These are phyloP conservation scores for Struthio camelus DNA, from an alignment of 2,113 vertebrate species.

Conservation along the genomic window DNA sequence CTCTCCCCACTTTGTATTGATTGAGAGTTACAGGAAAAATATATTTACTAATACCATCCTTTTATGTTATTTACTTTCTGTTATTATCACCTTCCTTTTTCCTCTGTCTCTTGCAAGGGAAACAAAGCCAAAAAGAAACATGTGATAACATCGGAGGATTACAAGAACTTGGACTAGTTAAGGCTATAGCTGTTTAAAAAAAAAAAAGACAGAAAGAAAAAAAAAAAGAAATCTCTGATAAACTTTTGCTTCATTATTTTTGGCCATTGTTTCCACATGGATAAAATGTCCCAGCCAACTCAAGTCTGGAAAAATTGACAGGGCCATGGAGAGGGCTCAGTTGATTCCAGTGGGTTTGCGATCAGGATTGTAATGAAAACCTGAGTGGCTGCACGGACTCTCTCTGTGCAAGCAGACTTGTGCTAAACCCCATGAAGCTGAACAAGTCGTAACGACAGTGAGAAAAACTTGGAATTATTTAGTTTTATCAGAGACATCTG, in stretches of 20 bases:
- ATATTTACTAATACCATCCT: constrained; percentile 27
- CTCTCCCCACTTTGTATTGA: neutral
- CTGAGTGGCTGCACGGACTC: neutral
- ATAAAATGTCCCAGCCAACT: neutral
- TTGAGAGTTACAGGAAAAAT: constrained; percentile 17
- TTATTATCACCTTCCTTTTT: constrained; percentile 25
- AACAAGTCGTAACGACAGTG: neutral
- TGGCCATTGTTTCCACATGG: neutral
- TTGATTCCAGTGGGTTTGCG: neutral
- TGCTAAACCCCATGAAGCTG: neutral
- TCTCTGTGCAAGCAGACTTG: neutral
- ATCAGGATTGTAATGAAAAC: neutral
- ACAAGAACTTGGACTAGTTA: neutral
- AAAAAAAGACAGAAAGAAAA: neutral
- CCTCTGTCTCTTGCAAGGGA: constrained; percentile 15
- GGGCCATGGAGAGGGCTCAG: neutral
- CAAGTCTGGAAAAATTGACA: neutral
- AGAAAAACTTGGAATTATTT: neutral
- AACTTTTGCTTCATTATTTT: neutral
- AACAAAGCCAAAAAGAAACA: neutral
- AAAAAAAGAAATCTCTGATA: neutral
- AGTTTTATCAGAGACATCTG: constrained; percentile 6
- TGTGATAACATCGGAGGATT: neutral
- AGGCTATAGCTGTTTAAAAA: neutral
- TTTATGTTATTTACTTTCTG: constrained; percentile 6